Percentiles rank a stretch among this genome's conserved stretches.
These are phyloP conservation scores for Apolygus lucorum DNA, from an alignment of 1,140 invertebrate species.

Conservation along the genomic window DNA sequence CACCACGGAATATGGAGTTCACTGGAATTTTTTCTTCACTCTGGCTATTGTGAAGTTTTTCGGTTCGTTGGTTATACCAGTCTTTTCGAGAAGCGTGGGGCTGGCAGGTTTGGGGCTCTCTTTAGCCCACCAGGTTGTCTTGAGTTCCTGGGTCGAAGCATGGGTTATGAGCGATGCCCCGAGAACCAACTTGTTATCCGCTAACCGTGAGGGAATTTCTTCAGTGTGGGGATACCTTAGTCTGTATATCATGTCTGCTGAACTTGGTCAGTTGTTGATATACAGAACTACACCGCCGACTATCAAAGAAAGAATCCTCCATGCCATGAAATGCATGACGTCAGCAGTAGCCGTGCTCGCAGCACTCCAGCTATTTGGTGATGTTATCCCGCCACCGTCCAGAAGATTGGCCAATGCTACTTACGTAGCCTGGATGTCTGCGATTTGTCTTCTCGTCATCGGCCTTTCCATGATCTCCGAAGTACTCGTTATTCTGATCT, in stretches of 20 bases:
- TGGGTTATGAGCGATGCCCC: slow-evolving; percentile 59
- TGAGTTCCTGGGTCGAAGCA: slow-evolving; percentile 52
- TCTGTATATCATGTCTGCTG: slow-evolving; percentile 66
- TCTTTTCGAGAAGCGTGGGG: slow-evolving; percentile 42
- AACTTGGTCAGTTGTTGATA: slow-evolving; percentile 53
- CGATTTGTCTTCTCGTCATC: slow-evolving; percentile 30
- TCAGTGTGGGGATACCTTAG: slow-evolving; percentile 75
- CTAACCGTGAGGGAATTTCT: slow-evolving; percentile 83
- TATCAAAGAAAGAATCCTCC: slow-evolving; percentile 31
- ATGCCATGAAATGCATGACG: slow-evolving; percentile 39
- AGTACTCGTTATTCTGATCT: slow-evolving; percentile 5
- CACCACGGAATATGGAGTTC: slow-evolving; percentile 83
- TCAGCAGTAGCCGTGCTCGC: slow-evolving; percentile 43
- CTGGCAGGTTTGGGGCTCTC: slow-evolving; percentile 48
- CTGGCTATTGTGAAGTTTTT: slow-evolving; percentile 72
- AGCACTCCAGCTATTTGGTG: slow-evolving; percentile 41
- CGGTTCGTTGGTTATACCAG: slow-evolving; percentile 48
- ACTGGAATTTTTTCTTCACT: slow-evolving; percentile 97
- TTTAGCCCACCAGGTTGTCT: slow-evolving; percentile 56
- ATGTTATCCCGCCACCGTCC: slow-evolving; percentile 47
- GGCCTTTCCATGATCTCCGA: slow-evolving; percentile 11
- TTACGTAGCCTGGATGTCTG: slow-evolving; percentile 57
- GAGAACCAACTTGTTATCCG: slow-evolving; percentile 55
- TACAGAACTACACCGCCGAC: slow-evolving; percentile 33
- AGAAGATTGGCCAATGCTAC: slow-evolving; percentile 66